A percentile compares a stretch with the other conserved stretches of the same genome.
Conservation (phyloP, 2,888 invertebrate genomes). For the Spodoptera exigua region DNA sequence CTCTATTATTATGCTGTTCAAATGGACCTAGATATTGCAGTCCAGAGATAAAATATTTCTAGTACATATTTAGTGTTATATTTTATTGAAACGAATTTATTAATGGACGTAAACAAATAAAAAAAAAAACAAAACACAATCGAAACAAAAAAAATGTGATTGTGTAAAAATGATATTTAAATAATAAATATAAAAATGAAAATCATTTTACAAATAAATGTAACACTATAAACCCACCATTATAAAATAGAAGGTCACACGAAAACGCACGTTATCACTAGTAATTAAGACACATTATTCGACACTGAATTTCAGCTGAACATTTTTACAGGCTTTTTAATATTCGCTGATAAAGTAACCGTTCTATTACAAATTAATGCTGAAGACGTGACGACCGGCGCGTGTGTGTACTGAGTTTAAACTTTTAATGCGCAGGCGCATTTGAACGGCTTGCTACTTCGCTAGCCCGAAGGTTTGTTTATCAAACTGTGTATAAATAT, state of each 20-base stretch:
- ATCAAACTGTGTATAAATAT: no score
- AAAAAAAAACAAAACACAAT: no score
- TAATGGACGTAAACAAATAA: no score
- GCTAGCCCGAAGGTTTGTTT: constrained; percentile 10
- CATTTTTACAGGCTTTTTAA: constrained; percentile 39
- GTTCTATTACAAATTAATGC: constrained; percentile 27
- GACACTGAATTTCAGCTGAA: constrained; percentile 3
- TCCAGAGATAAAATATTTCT: no score
- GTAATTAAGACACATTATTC: constrained; percentile 25
- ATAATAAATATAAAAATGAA: not conserved
- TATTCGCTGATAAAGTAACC: constrained; percentile 42
- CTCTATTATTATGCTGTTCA: no score
- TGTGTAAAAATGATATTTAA: no score
- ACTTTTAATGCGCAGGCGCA: constrained; percentile 42
- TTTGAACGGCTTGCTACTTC: constrained; percentile 15
- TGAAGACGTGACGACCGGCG: constrained; percentile 46
- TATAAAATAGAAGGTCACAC: constrained; percentile 13
- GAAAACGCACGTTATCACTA: constrained; percentile 27
- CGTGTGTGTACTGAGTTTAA: constrained; percentile 31
- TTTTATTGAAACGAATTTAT: no score
- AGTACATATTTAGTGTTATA: no score
- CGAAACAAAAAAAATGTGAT: no score
- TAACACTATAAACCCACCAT: constrained; percentile 38
- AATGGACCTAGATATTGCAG: no score
- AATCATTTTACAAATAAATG: not conserved